Evolutionary conservation across 2,113 vertebrate genomes (phyloP), one percentile per base, ranked within the genome.

Genomic region (Oceanodroma tethys): DNA sequence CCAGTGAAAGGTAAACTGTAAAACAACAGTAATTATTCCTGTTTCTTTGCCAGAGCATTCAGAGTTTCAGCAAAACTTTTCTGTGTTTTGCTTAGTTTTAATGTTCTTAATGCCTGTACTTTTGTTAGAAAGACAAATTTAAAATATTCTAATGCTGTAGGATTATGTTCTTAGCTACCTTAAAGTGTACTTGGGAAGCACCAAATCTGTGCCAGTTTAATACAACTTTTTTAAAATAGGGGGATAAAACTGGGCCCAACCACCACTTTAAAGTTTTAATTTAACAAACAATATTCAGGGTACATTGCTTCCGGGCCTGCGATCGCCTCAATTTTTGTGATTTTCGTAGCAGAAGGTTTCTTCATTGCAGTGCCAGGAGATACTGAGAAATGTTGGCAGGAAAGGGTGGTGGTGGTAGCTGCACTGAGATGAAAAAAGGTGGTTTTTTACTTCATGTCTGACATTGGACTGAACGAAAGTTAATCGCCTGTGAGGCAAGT

Each of bases 1-100:
- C 99, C 99, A 20, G 99, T 99, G 34, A 99, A 99, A 99, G 99
- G 99, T 99, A 92, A 95, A 38, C 17, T 38, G 27, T 9, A 55
- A 76, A 70, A 34, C 13, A 7, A 25, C 2, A 3, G 17, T 8
- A 26, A 50, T 73, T 55, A 22, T 14, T 88, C 40, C 43, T 52
- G 5, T 20, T 90, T 43, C 30, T 63, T 83, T 78, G 36, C 19
- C 36, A n/a, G 11, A 55, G 7, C 45, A 26, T 70, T 90, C 38
- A 62, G 60, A 48, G 20, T 70, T 86, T 50, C 20, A 40, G 50
- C 27, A 74, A 43, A 27, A 25, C 10, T 62, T 90, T 73, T 65
- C 34, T 13, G 6, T 34, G 7, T 67, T 89, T 81, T 36, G 4
- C 13, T 56, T 53, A 26, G 3, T 76, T 94, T 16, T 82, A 0